These are phyloP conservation scores for Nixonia krombeini DNA, from an alignment of 1,140 invertebrate genomes.

Conservation along the genomic window DNA sequence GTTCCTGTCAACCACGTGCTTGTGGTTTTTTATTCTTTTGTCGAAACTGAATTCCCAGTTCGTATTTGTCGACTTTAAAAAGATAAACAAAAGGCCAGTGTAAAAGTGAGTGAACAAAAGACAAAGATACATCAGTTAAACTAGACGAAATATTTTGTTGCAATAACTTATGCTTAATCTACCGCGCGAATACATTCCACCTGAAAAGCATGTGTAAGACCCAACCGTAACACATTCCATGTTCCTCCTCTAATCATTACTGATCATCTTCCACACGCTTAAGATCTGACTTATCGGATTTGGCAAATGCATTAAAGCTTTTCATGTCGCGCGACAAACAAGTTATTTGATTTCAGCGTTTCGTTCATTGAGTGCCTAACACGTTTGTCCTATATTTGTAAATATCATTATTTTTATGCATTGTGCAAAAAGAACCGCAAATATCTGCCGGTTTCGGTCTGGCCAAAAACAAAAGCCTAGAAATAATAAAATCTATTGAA, in stretches of 20 bases:
- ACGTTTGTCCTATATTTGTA: conserved; percentile 55
- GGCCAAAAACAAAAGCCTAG: conserved; percentile 54
- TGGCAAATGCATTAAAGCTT: conserved; percentile 14
- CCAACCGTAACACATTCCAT: neutral
- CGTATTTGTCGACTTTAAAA: no score
- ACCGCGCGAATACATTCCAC: neutral
- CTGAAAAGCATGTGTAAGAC: no score
- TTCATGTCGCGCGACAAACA: conserved; percentile 30
- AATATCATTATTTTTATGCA: conserved; percentile 59
- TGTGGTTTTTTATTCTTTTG: neutral
- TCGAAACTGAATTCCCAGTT: neutral
- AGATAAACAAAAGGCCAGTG: neutral
- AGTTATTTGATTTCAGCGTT: conserved; percentile 49
- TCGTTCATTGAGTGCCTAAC: conserved; percentile 58
- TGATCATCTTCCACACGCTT: neutral
- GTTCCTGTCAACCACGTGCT: neutral
- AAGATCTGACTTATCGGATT: neutral
- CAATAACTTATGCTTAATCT: neutral
- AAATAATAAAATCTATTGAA: conserved; percentile 54
- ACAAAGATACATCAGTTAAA: neutral
- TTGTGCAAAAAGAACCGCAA: conserved; percentile 43
- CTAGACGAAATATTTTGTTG: neutral
- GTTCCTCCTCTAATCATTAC: neutral
- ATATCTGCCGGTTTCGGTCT: conserved; percentile 46
- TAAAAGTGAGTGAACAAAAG: neutral